A percentile compares a stretch with the other conserved stretches of the same genome.
These are phyloP conservation scores for Protonemura montana DNA, from an alignment of 2,888 invertebrate genomes.

Conservation along the genomic window DNA sequence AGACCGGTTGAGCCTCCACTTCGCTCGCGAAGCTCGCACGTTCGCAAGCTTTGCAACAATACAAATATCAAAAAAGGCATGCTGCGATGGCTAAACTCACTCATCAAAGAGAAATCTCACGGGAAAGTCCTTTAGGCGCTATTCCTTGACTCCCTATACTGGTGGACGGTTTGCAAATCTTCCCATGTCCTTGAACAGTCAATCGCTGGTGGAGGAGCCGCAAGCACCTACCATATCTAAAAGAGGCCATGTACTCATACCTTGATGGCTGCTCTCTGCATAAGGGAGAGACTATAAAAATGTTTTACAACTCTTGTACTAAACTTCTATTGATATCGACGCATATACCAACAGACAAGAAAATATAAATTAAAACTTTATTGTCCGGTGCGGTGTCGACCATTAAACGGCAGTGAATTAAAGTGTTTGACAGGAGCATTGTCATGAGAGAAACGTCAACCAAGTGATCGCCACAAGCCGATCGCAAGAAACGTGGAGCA, in stretches of 20 bases:
- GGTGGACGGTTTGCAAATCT: no score
- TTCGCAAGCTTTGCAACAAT: no score
- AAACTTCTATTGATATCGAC: neutral
- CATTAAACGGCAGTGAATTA: neutral
- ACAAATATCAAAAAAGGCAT: no score
- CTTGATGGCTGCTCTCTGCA: neutral
- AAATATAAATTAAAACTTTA: neutral
- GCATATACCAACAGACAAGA: neutral
- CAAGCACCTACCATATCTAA: neutral
- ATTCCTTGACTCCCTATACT: no score
- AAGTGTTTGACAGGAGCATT: neutral
- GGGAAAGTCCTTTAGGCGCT: no score
- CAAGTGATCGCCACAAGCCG: neutral
- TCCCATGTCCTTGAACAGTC: no score
- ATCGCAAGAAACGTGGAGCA: neutral
- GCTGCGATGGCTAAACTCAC: no score
- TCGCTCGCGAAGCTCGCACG: no score
- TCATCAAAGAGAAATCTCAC: no score
- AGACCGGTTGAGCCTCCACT: no score
- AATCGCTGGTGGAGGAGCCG: no score
- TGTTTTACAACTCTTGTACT: neutral
- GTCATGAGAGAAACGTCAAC: neutral
- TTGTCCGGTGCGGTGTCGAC: neutral
- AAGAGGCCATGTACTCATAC: neutral
- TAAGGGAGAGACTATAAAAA: neutral